Evolutionary conservation across 2,888 invertebrate genomes (phyloP), one percentile per base, ranked within the genome.

Genomic region (Pseudanteris insignis): DNA sequence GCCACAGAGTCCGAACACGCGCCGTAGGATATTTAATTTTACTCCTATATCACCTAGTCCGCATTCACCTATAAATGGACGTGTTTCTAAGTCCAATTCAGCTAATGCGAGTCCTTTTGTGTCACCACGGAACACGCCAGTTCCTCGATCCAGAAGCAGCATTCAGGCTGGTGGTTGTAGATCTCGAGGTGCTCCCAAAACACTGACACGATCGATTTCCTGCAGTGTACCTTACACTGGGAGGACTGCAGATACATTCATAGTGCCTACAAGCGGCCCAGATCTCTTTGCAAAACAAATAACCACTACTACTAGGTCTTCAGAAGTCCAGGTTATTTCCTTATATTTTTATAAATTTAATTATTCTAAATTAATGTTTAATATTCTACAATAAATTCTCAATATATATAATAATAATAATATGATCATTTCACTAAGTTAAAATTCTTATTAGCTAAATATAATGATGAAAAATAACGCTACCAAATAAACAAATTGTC

Each of bases 1-100:
- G 41, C 89, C 89, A 1, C 88, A 88, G 64, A 89, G 89, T 81
- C 90, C 90, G 6, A 91, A 89, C 62, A 88, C 90, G 30, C 84
- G 89, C 60, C 86, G 90, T 34, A 88, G 90, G 75, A 89, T 90
- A 73, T 93, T 91, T 75, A 91, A 89, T 77, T 94, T 94, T 73
- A 89, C 90, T 18, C 93, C 93, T 0, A 94, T 94, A 73, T 91
- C 92, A 24, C 91, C 91, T 5, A 88, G 87, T n/a, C 86, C 88
- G 30, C 86, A 86, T 69, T 88, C 88, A 1, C 88, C 88, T 1
- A 75, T 79, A 73, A 83, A 84, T 65, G 82, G 81, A 7, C 78
- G 81, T 11, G 82, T 83, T 13, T 85, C 85, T 1, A 85, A 84
- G 67, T 83, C 84, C 14, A 87, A 86, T 64, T 89, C 89, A 67